Evolutionary conservation across 2,113 vertebrate species (phyloP).

Genomic region (Rhabdornis inornatus): DNA sequence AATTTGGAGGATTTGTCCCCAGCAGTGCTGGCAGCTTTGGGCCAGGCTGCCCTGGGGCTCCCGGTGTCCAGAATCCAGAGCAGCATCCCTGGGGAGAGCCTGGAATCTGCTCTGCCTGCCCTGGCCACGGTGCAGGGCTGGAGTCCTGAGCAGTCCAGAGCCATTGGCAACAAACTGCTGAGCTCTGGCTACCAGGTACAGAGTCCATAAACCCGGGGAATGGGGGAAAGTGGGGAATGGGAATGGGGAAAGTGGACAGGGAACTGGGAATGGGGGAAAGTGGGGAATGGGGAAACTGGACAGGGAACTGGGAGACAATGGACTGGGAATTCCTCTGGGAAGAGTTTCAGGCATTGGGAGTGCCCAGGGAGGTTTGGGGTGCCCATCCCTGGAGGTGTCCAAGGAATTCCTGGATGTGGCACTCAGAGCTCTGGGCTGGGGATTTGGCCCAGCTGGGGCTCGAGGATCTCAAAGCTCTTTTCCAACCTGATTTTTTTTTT

Average conservation of each 20-base stretch:
- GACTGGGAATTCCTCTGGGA: not conserved
- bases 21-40: not conserved
- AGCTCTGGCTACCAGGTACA: conserved; percentile 37
- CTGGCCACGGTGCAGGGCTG: not conserved
- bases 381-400: not conserved
- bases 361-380: not conserved
- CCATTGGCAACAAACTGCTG: conserved; percentile 23
- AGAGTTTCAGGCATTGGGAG: not conserved
- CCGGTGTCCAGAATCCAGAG: not conserved
- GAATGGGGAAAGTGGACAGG: too few species aligned
- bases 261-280: too few species aligned
- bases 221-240: too few species aligned
- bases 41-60: conserved; percentile 32
- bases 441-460: rapidly evolving
- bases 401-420: not conserved
- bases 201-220: too few species aligned
- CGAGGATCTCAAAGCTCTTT: rapidly evolving
- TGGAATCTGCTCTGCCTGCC: not conserved
- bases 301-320: too few species aligned
- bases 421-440: not conserved
- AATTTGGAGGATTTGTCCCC: not conserved
- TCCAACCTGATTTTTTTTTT: not conserved
- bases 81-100: not conserved
- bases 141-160: not conserved
- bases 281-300: too few species aligned